Percentiles rank a stretch among this genome's conserved stretches.
Conservation (phyloP, 2,888 invertebrate genomes). For the Colostygia pectinataria region DNA sequence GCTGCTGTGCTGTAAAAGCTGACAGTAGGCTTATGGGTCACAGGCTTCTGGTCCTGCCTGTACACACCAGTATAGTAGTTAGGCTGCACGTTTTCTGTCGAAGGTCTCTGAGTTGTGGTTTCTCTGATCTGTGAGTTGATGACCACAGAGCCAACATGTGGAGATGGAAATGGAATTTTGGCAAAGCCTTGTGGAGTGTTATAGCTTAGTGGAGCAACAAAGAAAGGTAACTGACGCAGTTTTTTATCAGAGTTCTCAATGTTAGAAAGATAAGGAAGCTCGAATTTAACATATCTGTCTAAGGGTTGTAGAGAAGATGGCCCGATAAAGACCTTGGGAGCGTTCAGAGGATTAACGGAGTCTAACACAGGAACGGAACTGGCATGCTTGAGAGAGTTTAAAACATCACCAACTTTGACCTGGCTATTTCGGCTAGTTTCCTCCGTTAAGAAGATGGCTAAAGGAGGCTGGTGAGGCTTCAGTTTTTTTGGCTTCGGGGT, state of each 20-base stretch:
- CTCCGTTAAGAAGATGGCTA: constrained; percentile 90
- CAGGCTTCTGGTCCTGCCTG: constrained; percentile 52
- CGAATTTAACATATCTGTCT: constrained; percentile 89
- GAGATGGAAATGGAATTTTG: constrained; percentile 92
- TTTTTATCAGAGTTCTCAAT: constrained; percentile 88
- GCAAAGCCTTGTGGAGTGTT: constrained; percentile 92
- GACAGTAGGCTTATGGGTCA: constrained; percentile 67
- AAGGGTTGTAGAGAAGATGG: constrained; percentile 89
- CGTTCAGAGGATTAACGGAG: constrained; percentile 84
- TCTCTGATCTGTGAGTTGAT: constrained; percentile 82
- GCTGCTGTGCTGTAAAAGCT: constrained; percentile 59
- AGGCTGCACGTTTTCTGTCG: constrained; percentile 29
- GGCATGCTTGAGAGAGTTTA: constrained; percentile 86
- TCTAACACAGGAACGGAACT: constrained; percentile 91
- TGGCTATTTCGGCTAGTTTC: constrained; percentile 69
- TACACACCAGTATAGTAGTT: constrained; percentile 36
- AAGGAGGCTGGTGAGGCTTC: constrained; percentile 92
- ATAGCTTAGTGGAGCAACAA: constrained; percentile 93
- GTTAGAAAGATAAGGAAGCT: constrained; percentile 91
- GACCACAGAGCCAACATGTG: constrained; percentile 93
- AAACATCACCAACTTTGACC: constrained; percentile 87
- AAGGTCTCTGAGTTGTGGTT: constrained; percentile 40
- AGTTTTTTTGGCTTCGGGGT: constrained; percentile 81
- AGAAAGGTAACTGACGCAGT: constrained; percentile 90
- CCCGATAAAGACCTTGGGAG: constrained; percentile 91